phyloP scores from a whole-genome alignment of 2,113 vertebrate genomes.

The Ptilonorhynchus violaceus region DNA sequence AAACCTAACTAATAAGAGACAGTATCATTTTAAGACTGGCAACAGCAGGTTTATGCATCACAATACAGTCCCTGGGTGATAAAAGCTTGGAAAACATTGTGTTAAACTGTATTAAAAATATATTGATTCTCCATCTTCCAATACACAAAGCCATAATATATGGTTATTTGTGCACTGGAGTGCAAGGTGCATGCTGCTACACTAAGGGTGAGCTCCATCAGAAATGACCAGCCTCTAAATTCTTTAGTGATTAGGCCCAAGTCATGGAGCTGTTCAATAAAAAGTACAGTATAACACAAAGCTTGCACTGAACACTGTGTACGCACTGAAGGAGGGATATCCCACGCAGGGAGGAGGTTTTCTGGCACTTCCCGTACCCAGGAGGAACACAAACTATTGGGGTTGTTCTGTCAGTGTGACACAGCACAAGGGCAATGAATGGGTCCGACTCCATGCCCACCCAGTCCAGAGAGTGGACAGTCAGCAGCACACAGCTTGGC shows the following conservation, averaged over 20 bases:
- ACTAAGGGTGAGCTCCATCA: not conserved
- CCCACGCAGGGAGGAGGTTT: not conserved
- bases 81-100: not conserved
- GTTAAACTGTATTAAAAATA: not conserved
- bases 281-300: not conserved
- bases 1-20: not conserved
- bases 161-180: not conserved
- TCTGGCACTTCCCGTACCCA: not conserved
- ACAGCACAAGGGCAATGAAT: not conserved
- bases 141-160: not conserved
- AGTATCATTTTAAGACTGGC: not conserved
- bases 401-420: not conserved
- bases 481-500: not conserved
- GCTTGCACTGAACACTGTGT: not conserved
- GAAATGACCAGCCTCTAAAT: not conserved
- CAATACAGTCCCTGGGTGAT: rapidly evolving
- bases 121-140: not conserved
- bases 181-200: not conserved
- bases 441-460: not conserved
- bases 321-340: not conserved
- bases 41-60: not conserved
- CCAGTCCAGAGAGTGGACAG: rapidly evolving
- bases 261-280: not conserved
- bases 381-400: not conserved
- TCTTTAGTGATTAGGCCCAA: not conserved